phyloP scores from a whole-genome alignment of 2,797 vertebrate species.

The Cuniculus paca region DNA sequence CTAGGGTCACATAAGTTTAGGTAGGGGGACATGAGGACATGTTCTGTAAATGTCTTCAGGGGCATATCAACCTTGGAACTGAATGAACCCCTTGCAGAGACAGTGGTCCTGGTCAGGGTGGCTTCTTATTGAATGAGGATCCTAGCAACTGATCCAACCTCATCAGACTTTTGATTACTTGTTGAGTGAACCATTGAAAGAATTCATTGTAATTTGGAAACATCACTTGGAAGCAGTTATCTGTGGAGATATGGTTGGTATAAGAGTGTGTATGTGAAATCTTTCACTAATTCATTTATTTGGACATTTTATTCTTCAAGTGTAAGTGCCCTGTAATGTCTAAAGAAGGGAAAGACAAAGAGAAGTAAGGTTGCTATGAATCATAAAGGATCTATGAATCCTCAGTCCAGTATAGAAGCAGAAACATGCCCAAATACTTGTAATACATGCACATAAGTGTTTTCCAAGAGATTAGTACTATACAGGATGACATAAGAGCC shows the following conservation, averaged over 20 bases:
- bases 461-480: conserved; percentile 39
- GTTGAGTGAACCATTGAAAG: conserved; percentile 61
- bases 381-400: not conserved
- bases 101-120: conserved; percentile 45
- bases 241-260: not conserved
- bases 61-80: conserved; percentile 41
- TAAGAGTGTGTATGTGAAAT: conserved; percentile 41
- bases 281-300: conserved; percentile 9
- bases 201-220: conserved; percentile 52
- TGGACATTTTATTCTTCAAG: conserved; percentile 57
- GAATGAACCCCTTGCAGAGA: conserved; percentile 53
- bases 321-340: not conserved
- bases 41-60: conserved; percentile 45
- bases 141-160: conserved; percentile 17
- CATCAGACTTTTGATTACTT: conserved; percentile 57
- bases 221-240: conserved; percentile 48
- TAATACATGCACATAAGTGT: not conserved
- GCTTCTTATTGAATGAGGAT: conserved; percentile 49
- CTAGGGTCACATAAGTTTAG: conserved; percentile 46
- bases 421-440: conserved; percentile 22
- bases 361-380: not conserved
- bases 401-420: not conserved
- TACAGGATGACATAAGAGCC: not conserved
- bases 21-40: not conserved
- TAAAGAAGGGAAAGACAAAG: conserved; percentile 18